Evolutionary conservation across 2,797 vertebrate genomes (phyloP).

Genomic region (Cuculus canorus): DNA sequence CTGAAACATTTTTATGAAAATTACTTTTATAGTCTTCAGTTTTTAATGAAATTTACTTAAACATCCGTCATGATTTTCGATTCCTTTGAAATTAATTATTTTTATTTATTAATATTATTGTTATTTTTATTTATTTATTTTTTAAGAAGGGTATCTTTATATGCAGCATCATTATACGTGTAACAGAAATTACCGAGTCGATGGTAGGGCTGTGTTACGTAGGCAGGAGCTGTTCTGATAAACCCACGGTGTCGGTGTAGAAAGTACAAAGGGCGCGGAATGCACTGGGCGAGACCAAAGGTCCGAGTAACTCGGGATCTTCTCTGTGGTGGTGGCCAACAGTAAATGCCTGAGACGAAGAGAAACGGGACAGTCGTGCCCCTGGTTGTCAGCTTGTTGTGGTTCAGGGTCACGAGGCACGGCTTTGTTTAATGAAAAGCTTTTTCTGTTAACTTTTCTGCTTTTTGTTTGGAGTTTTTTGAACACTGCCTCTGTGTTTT

Average conservation of each 20-base stretch:
- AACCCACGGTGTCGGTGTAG: neutral
- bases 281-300: neutral
- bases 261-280: neutral
- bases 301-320: neutral
- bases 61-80: neutral
- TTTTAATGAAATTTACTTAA: neutral
- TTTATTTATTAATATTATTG: neutral
- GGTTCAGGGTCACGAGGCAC: neutral
- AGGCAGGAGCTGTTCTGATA: neutral
- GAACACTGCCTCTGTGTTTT: neutral
- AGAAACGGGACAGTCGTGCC: fast-evolving
- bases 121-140: neutral
- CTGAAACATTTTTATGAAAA: neutral
- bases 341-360: neutral
- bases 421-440: neutral
- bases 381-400: neutral
- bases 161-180: fast-evolving
- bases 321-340: neutral
- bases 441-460: neutral
- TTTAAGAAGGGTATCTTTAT: neutral
- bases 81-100: fast-evolving
- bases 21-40: neutral
- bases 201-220: neutral
- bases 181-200: neutral
- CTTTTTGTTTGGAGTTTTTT: neutral